Base-by-base conservation (phyloP, 2,888 invertebrate genomes). In the Ellobium chinense region DNA sequence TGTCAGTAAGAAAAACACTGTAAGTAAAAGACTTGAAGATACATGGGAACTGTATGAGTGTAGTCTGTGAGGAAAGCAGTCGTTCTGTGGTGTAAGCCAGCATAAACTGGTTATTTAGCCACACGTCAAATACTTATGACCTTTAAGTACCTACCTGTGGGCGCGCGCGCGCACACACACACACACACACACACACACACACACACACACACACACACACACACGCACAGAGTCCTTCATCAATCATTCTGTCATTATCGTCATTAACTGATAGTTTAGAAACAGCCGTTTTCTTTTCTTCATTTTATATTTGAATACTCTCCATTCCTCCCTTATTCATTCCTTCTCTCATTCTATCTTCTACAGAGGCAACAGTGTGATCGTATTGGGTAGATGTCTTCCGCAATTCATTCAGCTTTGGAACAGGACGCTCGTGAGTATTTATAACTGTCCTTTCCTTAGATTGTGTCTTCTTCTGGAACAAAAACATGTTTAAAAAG, bases 221-320 rank as follows among this genome's bases (percentile, higher is more conserved):
- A 18, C 46, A 46, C 9, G 7, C 46, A 46, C 9, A 46, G 46
- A 46, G 7, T 46, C 18, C 46, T 46, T 68, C 68, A 14, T 76
- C 74, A 37, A 29, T 63, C 62, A 62, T 36, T 77, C 66, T 66
- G 36, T 68, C 37, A 29, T 29, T 62, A 21, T 63, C 27, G 27
- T 63, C 63, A 18, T 39, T 75, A 21, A n/a, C 58, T 39, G 24
- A 21, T 72, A 9, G 21, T 29, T 12, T 37, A 21, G 56, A 21
- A 18, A 31, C 9, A n/a, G 24, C 9, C 58, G 4, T 7, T 24
- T 29, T 72, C 58, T 24, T n/a, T 56, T n/a, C 37, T 36, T 56
- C 31, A 24, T 4, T 29, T 39, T 31, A 18, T 54, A 14, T 39
- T n/a, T n/a, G n/a, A n/a, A n/a, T n/a, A n/a, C n/a, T 14, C 69